Evolutionary conservation across 2,113 vertebrate species (phyloP).

Genomic region (Gambusia holbrooki): DNA sequence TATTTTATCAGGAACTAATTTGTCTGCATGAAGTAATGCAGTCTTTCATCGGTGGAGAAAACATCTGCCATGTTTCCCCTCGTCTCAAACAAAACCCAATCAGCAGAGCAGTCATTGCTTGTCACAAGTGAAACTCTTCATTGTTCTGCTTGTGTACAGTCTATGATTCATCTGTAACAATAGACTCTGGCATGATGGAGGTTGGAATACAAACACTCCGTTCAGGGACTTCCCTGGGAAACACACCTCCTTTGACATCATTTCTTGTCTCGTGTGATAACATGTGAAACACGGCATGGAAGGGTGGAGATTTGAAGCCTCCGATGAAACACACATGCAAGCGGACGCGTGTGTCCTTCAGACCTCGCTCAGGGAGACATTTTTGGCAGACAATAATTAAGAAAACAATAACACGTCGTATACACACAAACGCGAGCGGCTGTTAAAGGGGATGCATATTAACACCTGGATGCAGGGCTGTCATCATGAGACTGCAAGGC

Average conservation of each 20-base stretch:
- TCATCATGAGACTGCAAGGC: slow-evolving; percentile 40
- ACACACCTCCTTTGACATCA: slow-evolving; percentile 55
- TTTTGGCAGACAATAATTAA: slow-evolving; percentile 34
- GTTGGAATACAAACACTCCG: slow-evolving; percentile 39
- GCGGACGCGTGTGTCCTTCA: slow-evolving; percentile 42
- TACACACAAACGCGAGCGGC: slow-evolving; percentile 21
- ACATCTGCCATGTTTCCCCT: slow-evolving; percentile 5
- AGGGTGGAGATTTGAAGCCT: slow-evolving; percentile 44
- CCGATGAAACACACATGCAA: slow-evolving; percentile 28
- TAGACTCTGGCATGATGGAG: slow-evolving; percentile 26
- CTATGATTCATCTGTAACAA: slow-evolving; percentile 49
- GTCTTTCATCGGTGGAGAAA: neutral
- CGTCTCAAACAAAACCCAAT: neutral
- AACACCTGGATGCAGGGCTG: slow-evolving; percentile 11
- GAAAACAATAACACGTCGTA: slow-evolving; percentile 10
- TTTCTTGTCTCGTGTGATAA: slow-evolving; percentile 72
- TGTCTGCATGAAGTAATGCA: neutral
- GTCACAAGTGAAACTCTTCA: slow-evolving; percentile 1
- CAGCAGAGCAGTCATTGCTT: slow-evolving; percentile 4
- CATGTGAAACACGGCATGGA: slow-evolving; percentile 58
- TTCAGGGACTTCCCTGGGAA: slow-evolving; percentile 56
- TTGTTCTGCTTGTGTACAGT: slow-evolving; percentile 18
- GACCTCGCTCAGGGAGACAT: slow-evolving; percentile 28
- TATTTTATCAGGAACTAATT: neutral
- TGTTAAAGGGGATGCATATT: slow-evolving; percentile 45